A percentile compares a stretch with the other conserved stretches of the same genome.
These are phyloP conservation scores for Potorous gilbertii DNA, from an alignment of 2,797 vertebrate species.

Conservation along the genomic window DNA sequence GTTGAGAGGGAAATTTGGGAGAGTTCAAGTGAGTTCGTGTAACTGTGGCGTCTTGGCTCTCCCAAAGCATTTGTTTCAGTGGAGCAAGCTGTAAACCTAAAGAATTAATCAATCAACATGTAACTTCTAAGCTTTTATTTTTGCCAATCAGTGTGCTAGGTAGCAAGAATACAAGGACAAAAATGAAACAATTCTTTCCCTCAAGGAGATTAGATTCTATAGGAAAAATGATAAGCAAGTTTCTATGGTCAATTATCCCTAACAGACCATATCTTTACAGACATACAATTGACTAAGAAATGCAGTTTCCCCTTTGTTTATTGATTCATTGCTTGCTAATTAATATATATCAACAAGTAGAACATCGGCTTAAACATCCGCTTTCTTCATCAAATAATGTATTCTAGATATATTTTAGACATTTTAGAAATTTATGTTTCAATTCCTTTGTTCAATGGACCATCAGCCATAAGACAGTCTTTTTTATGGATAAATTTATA, in stretches of 20 bases:
- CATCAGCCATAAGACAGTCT: not conserved
- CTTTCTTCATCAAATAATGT: not conserved
- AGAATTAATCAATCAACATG: not conserved
- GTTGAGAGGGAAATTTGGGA: not conserved
- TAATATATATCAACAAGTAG: not conserved
- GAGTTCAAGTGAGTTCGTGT: not conserved
- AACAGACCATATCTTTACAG: not conserved
- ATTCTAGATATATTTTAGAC: not conserved
- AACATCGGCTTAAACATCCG: not conserved
- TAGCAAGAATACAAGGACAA: not conserved
- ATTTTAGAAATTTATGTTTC: not conserved
- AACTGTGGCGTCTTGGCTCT: not conserved
- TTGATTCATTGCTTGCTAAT: not conserved
- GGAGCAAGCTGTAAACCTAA: not conserved
- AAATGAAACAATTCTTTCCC: not conserved
- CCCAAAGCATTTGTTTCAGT: not conserved
- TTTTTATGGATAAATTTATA: not conserved
- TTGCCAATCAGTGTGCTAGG: not conserved
- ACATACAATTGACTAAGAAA: not conserved
- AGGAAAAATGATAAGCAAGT: not conserved
- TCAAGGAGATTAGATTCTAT: not conserved
- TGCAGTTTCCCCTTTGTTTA: not conserved
- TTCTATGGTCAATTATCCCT: not conserved
- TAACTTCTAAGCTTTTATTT: not conserved
- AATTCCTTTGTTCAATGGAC: not conserved